Evolutionary conservation across 2,113 vertebrate genomes (phyloP).

Genomic region (Sylvia atricapilla): DNA sequence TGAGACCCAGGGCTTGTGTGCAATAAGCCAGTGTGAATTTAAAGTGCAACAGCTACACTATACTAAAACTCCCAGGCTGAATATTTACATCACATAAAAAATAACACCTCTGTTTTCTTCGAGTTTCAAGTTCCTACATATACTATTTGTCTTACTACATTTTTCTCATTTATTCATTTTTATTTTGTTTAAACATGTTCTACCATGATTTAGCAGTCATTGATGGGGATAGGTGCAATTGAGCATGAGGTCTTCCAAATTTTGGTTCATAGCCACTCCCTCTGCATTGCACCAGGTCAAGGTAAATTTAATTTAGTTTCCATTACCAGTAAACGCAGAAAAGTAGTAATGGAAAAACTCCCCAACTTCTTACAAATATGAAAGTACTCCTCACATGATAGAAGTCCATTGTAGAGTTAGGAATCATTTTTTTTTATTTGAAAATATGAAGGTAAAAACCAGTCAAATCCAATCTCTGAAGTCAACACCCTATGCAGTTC

Average conservation of each 20-base stretch:
- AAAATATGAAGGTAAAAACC: background rate
- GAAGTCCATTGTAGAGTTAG: background rate
- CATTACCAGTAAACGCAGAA: background rate
- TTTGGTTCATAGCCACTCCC: background rate
- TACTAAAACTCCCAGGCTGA: background rate
- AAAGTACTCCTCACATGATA: background rate
- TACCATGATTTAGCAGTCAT: background rate
- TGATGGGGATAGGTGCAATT: background rate
- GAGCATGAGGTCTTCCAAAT: background rate
- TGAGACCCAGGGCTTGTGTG: conserved; percentile 40
- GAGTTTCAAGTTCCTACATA: background rate
- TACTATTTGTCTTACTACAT: background rate
- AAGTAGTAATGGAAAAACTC: background rate
- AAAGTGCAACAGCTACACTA: conserved; percentile 13
- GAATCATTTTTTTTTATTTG: background rate
- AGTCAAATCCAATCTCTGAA: background rate
- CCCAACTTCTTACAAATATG: background rate
- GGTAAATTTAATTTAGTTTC: background rate
- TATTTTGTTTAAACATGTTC: background rate
- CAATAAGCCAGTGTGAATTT: conserved; percentile 24
- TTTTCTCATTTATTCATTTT: background rate
- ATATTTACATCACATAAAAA: background rate
- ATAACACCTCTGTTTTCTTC: background rate
- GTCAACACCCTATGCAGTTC: background rate
- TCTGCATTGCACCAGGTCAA: background rate